Conservation (phyloP, 1,140 invertebrate species). For the Eulimnadia texana region DNA sequence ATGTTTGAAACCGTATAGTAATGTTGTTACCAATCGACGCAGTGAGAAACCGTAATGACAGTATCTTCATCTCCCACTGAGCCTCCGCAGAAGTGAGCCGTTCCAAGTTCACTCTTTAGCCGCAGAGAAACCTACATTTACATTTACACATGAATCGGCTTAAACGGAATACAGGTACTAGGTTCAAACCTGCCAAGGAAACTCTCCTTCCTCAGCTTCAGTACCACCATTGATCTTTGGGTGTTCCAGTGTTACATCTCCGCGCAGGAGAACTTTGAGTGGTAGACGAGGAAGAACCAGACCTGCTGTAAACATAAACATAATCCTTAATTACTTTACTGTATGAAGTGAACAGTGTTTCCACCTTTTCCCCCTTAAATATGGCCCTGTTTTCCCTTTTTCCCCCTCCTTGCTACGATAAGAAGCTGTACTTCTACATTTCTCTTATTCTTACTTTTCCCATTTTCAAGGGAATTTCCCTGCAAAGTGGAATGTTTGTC, state of each 20-base stretch:
- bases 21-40: constrained; percentile 23
- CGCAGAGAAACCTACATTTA: constrained; percentile 32
- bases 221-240: constrained; percentile 57
- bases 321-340: not conserved
- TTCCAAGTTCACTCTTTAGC: constrained; percentile 21
- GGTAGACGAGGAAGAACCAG: constrained; percentile 14
- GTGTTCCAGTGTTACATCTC: constrained; percentile 8
- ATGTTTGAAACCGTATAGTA: too few relatives aligned
- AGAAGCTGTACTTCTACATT: too few relatives aligned
- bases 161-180: not conserved
- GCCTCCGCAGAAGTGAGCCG: constrained; percentile 40
- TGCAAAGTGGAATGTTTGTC: not conserved
- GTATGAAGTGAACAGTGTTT: not conserved
- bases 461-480: too few relatives aligned
- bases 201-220: constrained; percentile 61
- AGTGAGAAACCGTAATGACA: constrained; percentile 44
- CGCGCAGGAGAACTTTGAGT: constrained; percentile 15
- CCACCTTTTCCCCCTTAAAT: too few relatives aligned
- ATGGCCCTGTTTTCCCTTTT: too few relatives aligned
- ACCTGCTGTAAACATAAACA: not conserved
- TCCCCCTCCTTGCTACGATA: too few relatives aligned
- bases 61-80: constrained; percentile 38
- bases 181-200: constrained; percentile 50
- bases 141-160: not conserved
- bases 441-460: too few relatives aligned